Percentiles rank a stretch among this genome's conserved stretches.
Evolutionary conservation across 1,140 invertebrate species (phyloP).

Genomic region (Drosophila truncata): DNA sequence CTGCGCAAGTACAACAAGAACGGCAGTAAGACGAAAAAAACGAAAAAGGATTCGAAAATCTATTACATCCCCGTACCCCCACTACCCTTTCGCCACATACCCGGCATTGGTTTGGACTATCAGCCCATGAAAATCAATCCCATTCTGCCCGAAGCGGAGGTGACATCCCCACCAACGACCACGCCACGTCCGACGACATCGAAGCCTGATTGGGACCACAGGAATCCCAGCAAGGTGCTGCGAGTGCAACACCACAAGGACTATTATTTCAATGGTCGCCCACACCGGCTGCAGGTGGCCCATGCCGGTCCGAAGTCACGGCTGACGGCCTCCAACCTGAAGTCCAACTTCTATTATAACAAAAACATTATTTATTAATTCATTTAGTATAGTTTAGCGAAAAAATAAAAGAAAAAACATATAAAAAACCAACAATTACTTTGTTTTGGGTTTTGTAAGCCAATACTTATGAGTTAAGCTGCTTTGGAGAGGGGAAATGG

Average conservation of each 20-base stretch:
- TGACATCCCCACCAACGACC: conserved; percentile 20
- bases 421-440: conserved; percentile 3
- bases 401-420: conserved; percentile 11
- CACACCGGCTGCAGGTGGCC: conserved; percentile 77
- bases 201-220: conserved; percentile 16
- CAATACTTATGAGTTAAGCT: conserved; percentile 19
- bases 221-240: conserved; percentile 57
- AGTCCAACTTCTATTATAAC: conserved; percentile 81
- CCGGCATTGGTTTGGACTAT: conserved; percentile 78
- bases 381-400: conserved; percentile 42
- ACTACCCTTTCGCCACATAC: conserved; percentile 80
- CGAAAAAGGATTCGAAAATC: conserved; percentile 83
- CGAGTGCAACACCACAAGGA: conserved; percentile 71
- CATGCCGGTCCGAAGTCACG: conserved; percentile 64
- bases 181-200: conserved; percentile 21
- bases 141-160: conserved; percentile 46
- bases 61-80: conserved; percentile 83
- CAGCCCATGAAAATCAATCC: conserved; percentile 82
- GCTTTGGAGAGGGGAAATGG: conserved; percentile 31
- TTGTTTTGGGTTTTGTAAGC: conserved; percentile 13
- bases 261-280: conserved; percentile 81
- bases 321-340: conserved; percentile 73
- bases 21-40: conserved; percentile 78
- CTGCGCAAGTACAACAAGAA: conserved; percentile 76
- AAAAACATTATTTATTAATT: conserved; percentile 85